Base-by-base conservation (phyloP, 2,888 invertebrate species). In the Eueremaeus valkanovi region DNA sequence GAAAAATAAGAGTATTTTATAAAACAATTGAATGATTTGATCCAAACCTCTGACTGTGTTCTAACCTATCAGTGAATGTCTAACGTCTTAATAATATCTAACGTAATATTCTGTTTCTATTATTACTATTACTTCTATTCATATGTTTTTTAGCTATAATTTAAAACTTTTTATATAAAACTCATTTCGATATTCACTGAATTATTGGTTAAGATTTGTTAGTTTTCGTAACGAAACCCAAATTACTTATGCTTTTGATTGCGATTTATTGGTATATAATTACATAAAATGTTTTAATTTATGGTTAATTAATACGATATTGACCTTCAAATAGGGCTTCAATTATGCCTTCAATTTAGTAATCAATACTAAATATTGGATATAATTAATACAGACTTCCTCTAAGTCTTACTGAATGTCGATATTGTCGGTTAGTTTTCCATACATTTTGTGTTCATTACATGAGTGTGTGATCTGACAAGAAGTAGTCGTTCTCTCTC, bases 141-240 rank as follows among this genome's bases (percentile, higher is more conserved):
- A 40, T 40, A 40, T 40, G 11, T 40, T 9, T 9, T 9, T 40
- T 40, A 40, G 40, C 11, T 40, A 40, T 40, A 9, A 11, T 11
- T 9, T 40, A 9, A 11, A 40, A 40, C 11, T 40, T 40, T 2
- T 45, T 13, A 9, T 9, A 18, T 13, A 18, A 9, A 18, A 18
- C 16, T 45, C 16, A 45, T 13, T 45, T 45, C 11, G 18, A 45
- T 45, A 45, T 45, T 45, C 45, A 45, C 11, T 45, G 8, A 45
- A 45, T 45, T 45, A 45, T 45, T 45, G 45, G 45, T 45, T 45
- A 45, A 45, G 45, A 45, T 45, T 45, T 45, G 45, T 45, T 45
- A 18, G 16, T 18, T 45, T 13, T 45, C 45, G 45, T 45, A 18
- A 13, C 18, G 45, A 13, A 40, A 11, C 6, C 6, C 8, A 40